phyloP scores from a whole-genome alignment of 2,888 invertebrate species.

The Heliconius charithonia region DNA sequence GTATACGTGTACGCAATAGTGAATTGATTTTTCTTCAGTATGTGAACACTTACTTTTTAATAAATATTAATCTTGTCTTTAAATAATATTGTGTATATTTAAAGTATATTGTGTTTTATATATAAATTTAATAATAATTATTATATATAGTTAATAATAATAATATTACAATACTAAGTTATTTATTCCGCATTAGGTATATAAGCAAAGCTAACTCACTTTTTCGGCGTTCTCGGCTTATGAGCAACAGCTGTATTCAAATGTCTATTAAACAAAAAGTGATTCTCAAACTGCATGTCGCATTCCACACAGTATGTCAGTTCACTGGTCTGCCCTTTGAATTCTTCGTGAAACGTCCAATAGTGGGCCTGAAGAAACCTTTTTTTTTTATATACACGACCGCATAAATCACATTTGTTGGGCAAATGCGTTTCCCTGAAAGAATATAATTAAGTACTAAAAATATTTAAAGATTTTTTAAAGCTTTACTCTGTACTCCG shows the following conservation, averaged over 20 bases:
- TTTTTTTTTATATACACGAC: constrained; percentile 48
- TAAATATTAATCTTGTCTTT: no score
- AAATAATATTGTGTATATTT: no score
- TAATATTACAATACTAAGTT: background rate
- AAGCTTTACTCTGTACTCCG: no score
- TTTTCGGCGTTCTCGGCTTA: constrained; percentile 52
- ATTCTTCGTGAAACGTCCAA: constrained; percentile 51
- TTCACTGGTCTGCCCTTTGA: constrained; percentile 51
- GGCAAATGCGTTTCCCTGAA: constrained; percentile 58
- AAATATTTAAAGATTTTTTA: no score
- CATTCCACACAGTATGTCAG: constrained; percentile 70
- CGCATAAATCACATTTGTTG: constrained; percentile 54
- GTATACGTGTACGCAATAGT: no score
- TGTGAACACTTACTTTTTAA: no score
- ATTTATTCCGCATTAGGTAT: background rate
- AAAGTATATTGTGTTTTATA: no score
- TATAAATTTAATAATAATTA: no score
- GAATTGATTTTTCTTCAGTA: no score
- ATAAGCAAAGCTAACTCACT: constrained; percentile 47
- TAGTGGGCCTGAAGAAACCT: constrained; percentile 50
- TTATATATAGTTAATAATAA: no score
- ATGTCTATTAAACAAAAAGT: constrained; percentile 60
- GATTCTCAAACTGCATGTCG: constrained; percentile 60
- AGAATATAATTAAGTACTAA: background rate
- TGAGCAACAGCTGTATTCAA: constrained; percentile 59